Percentiles rank a stretch among this genome's conserved stretches.
These are phyloP conservation scores for Rhynchomys soricoides DNA, from an alignment of 2,113 vertebrate genomes.

Conservation along the genomic window DNA sequence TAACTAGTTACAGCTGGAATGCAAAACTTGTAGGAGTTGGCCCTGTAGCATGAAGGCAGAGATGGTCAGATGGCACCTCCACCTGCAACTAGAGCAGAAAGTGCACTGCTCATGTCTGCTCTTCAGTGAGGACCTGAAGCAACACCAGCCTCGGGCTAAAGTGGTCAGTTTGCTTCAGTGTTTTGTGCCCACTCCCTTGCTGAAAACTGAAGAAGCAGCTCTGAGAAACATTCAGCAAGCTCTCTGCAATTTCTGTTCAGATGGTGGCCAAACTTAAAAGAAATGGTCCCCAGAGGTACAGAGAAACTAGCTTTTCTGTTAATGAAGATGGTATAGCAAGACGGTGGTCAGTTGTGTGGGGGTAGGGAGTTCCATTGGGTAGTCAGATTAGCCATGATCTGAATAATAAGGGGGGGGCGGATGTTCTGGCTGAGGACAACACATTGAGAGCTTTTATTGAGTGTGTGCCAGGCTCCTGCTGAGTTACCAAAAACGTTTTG, in stretches of 20 bases:
- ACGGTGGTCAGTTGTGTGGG: neutral
- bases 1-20: neutral
- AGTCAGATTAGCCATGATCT: neutral
- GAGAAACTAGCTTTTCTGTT: neutral
- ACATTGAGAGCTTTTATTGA: slow-evolving; percentile 50
- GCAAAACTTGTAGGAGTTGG: neutral
- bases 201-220: neutral
- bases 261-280: neutral
- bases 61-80: neutral
- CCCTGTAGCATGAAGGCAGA: neutral
- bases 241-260: neutral
- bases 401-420: slow-evolving; percentile 14
- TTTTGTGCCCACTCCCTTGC: neutral
- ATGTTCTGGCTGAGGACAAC: neutral
- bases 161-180: neutral
- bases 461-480: slow-evolving; percentile 28
- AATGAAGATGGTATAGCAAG: neutral
- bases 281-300: neutral
- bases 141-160: too few relatives aligned
- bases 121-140: neutral
- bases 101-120: neutral
- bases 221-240: neutral
- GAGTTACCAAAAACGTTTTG: slow-evolving; percentile 37
- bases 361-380: neutral
- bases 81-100: slow-evolving; percentile 1